These are phyloP conservation scores for Dolichotis patagonum DNA, from an alignment of 2,113 vertebrate genomes.

Conservation along the genomic window DNA sequence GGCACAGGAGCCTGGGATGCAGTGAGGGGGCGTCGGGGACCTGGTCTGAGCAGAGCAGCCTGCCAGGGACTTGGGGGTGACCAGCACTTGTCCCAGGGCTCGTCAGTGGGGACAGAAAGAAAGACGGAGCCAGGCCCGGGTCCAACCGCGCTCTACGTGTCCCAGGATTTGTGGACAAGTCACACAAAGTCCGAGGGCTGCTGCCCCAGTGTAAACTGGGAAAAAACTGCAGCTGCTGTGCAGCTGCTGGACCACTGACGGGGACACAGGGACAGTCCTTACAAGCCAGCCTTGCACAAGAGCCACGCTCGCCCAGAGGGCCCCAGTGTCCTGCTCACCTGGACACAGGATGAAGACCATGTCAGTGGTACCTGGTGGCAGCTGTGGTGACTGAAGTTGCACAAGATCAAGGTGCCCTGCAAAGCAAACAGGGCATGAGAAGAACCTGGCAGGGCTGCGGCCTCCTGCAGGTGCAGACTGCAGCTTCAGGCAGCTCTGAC, in stretches of 20 bases:
- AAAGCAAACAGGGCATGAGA: not conserved
- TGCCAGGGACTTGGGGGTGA: not conserved
- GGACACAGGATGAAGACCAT: not conserved
- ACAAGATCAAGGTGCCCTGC: not conserved
- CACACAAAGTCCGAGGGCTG: not conserved
- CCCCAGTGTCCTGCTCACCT: not conserved
- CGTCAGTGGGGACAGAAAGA: not conserved
- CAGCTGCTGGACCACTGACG: not conserved
- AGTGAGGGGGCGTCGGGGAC: not conserved
- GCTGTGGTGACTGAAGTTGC: not conserved
- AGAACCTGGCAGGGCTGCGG: fast-evolving
- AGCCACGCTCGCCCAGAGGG: too few species aligned
- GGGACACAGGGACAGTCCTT: not conserved
- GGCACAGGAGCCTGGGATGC: not conserved
- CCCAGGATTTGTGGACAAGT: not conserved
- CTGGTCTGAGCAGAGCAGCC: not conserved
- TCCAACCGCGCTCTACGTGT: fast-evolving
- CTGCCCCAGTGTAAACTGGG: not conserved
- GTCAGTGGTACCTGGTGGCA: not conserved
- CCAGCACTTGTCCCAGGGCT: not conserved
- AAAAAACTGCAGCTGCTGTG: not conserved
- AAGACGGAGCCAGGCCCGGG: not conserved
- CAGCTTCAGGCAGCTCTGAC: too few species aligned
- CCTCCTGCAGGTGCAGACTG: too few species aligned
- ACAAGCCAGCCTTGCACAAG: not conserved